Evolutionary conservation across 2,888 invertebrate species (phyloP).

Genomic region (Maniola hyperantus): DNA sequence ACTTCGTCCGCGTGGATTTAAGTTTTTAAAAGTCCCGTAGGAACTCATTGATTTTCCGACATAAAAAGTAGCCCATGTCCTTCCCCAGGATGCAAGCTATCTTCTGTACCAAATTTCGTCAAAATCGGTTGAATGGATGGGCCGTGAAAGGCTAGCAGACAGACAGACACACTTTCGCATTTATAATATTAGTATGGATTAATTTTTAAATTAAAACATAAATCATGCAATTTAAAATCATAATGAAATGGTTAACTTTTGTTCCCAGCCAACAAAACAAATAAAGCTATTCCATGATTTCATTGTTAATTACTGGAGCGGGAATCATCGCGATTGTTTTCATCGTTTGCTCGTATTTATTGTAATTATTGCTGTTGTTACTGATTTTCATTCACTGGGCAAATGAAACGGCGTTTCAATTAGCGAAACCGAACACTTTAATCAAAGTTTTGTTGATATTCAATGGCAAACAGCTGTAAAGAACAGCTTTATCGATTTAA

Average conservation of each 20-base stretch:
- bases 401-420: slow-evolving; percentile 16
- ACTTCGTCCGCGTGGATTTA: too few species aligned
- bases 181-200: too few species aligned
- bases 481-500: too few species aligned
- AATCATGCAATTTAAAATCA: neutral
- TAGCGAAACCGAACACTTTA: neutral
- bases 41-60: too few species aligned
- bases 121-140: too few species aligned
- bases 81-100: too few species aligned
- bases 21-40: too few species aligned
- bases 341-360: slow-evolving; percentile 8
- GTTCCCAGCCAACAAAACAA: slow-evolving; percentile 13
- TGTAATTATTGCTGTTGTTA: slow-evolving; percentile 8
- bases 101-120: too few species aligned
- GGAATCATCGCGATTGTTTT: slow-evolving; percentile 14
- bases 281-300: slow-evolving; percentile 12
- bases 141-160: too few species aligned
- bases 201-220: neutral
- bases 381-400: slow-evolving; percentile 13
- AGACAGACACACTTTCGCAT: too few species aligned
- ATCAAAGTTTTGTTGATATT: neutral
- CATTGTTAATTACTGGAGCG: slow-evolving; percentile 7
- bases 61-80: too few species aligned
- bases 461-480: neutral
- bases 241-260: neutral